phyloP scores from a whole-genome alignment of 2,797 vertebrate species.

The Capromys pilorides region DNA sequence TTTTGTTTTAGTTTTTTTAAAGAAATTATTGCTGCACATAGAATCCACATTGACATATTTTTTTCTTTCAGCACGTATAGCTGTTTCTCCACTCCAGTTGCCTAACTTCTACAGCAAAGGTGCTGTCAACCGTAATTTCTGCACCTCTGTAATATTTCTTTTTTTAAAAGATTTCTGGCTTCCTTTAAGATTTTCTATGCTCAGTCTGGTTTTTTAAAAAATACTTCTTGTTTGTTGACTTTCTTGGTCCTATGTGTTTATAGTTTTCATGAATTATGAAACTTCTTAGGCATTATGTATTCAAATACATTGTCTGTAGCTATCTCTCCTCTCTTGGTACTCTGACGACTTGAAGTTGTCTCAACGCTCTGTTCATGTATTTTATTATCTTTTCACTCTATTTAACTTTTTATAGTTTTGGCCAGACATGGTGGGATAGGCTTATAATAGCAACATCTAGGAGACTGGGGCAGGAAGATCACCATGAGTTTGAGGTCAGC shows the following conservation, averaged over 20 bases:
- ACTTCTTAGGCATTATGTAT: not conserved
- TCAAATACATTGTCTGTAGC: not conserved
- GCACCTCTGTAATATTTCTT: not conserved
- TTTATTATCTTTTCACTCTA: not conserved
- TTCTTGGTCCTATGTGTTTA: not conserved
- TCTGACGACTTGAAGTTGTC: not conserved
- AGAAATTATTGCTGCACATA: not conserved
- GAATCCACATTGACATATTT: not conserved
- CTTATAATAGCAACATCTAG: not conserved
- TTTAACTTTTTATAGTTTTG: constrained; percentile 22
- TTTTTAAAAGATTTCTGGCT: not conserved
- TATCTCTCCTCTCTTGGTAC: not conserved
- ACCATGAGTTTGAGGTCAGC: not conserved
- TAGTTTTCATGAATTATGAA: not conserved
- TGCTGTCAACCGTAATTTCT: not conserved
- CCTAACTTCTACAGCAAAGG: not conserved
- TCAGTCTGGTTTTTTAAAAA: not conserved
- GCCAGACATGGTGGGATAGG: not conserved
- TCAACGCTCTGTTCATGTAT: not conserved
- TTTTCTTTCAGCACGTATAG: not conserved
- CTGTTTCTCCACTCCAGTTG: not conserved
- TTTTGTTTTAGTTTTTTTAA: constrained; percentile 47
- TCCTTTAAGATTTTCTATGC: constrained; percentile 12
- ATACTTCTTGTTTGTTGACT: constrained; percentile 18
- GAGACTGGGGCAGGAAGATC: not conserved